phyloP scores from a whole-genome alignment of 2,113 vertebrate species.

The Pampusana beccarii region DNA sequence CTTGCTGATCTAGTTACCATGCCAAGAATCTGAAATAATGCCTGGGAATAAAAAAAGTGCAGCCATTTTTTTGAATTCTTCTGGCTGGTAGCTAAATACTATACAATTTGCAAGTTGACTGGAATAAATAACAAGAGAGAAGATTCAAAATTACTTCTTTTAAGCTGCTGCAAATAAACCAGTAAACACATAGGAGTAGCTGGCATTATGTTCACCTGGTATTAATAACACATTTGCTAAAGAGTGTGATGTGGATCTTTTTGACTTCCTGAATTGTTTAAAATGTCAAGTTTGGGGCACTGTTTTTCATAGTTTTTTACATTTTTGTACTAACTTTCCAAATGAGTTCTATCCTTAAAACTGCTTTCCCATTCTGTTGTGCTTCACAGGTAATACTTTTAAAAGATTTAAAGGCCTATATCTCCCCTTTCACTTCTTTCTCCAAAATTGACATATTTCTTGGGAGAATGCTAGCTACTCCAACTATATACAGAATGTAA shows the following conservation, averaged over 20 bases:
- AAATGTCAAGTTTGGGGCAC: background rate
- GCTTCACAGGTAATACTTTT: constrained; percentile 26
- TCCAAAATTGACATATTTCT: constrained; percentile 21
- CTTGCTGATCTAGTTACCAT: background rate
- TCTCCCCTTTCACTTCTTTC: background rate
- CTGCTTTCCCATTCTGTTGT: background rate
- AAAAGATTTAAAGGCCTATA: background rate
- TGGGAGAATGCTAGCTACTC: constrained; percentile 36
- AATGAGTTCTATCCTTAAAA: background rate
- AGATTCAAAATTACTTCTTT: background rate
- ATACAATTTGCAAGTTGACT: background rate
- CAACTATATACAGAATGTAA: constrained; percentile 37
- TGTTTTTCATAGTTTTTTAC: background rate
- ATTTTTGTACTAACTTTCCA: background rate
- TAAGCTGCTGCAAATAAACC: background rate
- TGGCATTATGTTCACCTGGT: background rate
- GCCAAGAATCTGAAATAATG: background rate
- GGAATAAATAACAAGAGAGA: background rate
- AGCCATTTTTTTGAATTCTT: background rate
- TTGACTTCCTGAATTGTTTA: background rate
- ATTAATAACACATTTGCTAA: background rate
- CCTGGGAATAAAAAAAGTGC: background rate
- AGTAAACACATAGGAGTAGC: background rate
- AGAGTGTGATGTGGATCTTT: background rate
- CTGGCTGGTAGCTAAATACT: background rate